Base-by-base conservation (phyloP, 2,797 vertebrate species). In the Thamnophis elegans region DNA sequence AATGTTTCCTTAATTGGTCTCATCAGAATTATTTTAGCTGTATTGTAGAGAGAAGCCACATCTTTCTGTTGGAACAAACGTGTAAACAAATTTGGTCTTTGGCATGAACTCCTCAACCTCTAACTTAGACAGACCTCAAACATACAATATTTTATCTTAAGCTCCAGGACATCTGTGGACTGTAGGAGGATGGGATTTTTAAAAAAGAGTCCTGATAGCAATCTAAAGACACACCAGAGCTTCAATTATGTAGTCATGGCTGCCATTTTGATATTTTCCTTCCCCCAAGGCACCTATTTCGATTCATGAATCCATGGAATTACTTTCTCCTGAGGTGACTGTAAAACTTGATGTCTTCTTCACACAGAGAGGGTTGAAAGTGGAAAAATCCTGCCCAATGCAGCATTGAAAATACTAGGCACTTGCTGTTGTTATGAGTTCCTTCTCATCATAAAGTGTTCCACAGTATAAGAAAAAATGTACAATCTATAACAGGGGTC, bases 281-380 rank as follows among this genome's bases (percentile, higher is more conserved):
- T 3, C 36, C 73, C 18, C 1, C 8, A 42, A 73, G 68, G 36
- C 18, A 42, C 73, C 36, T 78, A 42, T 0, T 54, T 88, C 86
- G 51, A 25, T 18, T 8, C 0, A 0, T 32, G 54, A 90, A 73
- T 56, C 88, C 51, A 59, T 12, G 55, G 87, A 89, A 59, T 89
- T 16, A 32, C 6, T 2, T 2, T 54, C n/a, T n/a, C 20, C 2
- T 0, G 3, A 28, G 68, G 54, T 1, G 22, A 68, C 7, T 28
- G 36, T 4, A 51, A 82, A 82, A 90, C 5, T 11, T 90, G 89
- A 90, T 91, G 18, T 2, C 18, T 54, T 36, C 93, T 73, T 88
- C 47, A 22, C 93, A 11, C 51, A 54, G 60, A 90, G 86, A 13
- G 47, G 4, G 22, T 13, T 1, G 26, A 3, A 3, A 85, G 36